These are phyloP conservation scores for Noctua pronuba DNA, from an alignment of 2,888 invertebrate species.

Conservation along the genomic window DNA sequence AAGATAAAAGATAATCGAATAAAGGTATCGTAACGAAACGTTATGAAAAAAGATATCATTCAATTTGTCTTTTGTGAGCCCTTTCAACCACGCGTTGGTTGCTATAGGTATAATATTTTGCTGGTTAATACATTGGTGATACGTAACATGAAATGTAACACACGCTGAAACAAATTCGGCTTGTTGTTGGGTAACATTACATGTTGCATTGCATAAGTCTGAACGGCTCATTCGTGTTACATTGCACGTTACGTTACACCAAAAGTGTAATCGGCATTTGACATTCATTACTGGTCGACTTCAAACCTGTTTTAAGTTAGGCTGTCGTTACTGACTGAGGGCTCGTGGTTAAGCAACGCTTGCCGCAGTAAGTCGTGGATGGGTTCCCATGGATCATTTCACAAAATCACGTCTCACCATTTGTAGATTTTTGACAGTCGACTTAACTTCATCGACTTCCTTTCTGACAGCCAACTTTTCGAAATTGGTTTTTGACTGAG, in stretches of 20 bases:
- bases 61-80: slow-evolving; percentile 24
- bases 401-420: neutral
- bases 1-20: slow-evolving; percentile 32
- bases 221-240: no score
- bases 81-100: neutral
- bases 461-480: no score
- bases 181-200: no score
- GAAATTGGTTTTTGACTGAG: no score
- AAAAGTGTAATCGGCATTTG: neutral
- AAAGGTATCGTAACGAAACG: slow-evolving; percentile 5
- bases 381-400: neutral
- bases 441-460: no score
- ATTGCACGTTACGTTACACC: no score
- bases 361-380: neutral
- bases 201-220: no score
- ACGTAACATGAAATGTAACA: no score
- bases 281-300: neutral
- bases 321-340: neutral
- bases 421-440: neutral
- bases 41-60: slow-evolving; percentile 32
- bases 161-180: no score
- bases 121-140: no score
- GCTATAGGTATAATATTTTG: neutral
- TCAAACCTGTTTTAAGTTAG: neutral
- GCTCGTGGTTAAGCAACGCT: neutral